Evolutionary conservation across 2,888 invertebrate species (phyloP).

Genomic region (Elegia similella): DNA sequence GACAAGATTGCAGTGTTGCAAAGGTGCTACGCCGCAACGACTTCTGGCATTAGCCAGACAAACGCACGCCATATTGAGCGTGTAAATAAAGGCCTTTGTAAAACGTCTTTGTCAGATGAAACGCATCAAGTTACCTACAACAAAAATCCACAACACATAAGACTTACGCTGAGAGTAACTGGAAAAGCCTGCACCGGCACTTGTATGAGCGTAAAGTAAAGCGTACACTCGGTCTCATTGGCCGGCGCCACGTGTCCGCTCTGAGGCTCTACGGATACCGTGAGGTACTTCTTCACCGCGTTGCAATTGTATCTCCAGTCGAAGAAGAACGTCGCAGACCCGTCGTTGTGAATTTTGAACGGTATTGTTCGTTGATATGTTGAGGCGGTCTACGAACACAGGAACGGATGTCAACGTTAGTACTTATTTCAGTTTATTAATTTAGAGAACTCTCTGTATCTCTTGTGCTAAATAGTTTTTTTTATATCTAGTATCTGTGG

Average conservation of each 20-base stretch:
- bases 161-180: slow-evolving; percentile 54
- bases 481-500: no score
- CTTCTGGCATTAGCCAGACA: no score
- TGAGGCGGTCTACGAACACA: slow-evolving; percentile 58
- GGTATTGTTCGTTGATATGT: slow-evolving; percentile 65
- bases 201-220: slow-evolving; percentile 60
- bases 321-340: slow-evolving; percentile 69
- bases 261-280: slow-evolving; percentile 58
- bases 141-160: no score
- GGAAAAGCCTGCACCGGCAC: slow-evolving; percentile 67
- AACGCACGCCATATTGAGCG: no score
- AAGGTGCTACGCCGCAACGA: no score
- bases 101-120: no score
- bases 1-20: no score
- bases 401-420: background rate
- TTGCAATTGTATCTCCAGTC: slow-evolving; percentile 60
- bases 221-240: slow-evolving; percentile 50
- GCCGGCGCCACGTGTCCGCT: slow-evolving; percentile 61
- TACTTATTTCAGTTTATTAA: background rate
- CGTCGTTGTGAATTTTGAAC: slow-evolving; percentile 65
- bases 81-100: no score
- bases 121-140: no score
- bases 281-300: slow-evolving; percentile 62
- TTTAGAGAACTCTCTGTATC: no score
- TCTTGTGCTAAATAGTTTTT: no score